phyloP scores from a whole-genome alignment of 2,888 invertebrate species.

The Cheilosia scutellata region DNA sequence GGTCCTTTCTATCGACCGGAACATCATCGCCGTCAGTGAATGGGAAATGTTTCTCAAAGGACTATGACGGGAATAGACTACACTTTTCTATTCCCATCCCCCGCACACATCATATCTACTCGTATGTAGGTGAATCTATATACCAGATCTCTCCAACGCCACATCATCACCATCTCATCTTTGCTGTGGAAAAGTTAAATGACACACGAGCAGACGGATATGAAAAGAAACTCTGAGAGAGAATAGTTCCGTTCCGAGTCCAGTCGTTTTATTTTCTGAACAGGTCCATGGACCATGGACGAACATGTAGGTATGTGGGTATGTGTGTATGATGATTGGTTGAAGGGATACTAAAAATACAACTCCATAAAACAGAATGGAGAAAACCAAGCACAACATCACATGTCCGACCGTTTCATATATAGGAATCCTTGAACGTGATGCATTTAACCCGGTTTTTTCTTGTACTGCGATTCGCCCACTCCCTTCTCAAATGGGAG shows the following conservation, averaged over 20 bases:
- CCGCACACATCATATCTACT: neutral
- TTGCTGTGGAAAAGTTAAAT: slow-evolving; percentile 49
- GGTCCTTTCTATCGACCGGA: slow-evolving; percentile 49
- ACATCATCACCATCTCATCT: slow-evolving; percentile 52
- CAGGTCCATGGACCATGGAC: slow-evolving; percentile 3
- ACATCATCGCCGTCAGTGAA: slow-evolving; percentile 56
- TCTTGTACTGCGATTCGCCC: neutral
- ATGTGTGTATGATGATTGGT: slow-evolving; percentile 28
- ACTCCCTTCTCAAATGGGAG: slow-evolving; percentile 20
- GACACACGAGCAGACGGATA: slow-evolving; percentile 54
- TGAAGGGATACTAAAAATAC: neutral
- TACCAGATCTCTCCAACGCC: neutral
- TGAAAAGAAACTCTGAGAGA: slow-evolving; percentile 42
- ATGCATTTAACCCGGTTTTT: slow-evolving; percentile 61
- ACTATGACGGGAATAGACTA: slow-evolving; percentile 47
- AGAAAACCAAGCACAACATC: slow-evolving; percentile 19
- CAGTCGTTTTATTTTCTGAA: slow-evolving; percentile 33
- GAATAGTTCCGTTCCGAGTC: slow-evolving; percentile 53
- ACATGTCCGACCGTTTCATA: slow-evolving; percentile 43
- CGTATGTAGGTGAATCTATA: neutral
- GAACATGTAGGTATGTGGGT: neutral
- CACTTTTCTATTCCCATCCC: slow-evolving; percentile 1
- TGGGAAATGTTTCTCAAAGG: slow-evolving; percentile 54
- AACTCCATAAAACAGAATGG: neutral
- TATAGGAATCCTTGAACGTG: slow-evolving; percentile 42